A percentile compares a stretch with the other conserved stretches of the same genome.
Conservation (phyloP, 1,140 invertebrate genomes). For the Mya arenaria region DNA sequence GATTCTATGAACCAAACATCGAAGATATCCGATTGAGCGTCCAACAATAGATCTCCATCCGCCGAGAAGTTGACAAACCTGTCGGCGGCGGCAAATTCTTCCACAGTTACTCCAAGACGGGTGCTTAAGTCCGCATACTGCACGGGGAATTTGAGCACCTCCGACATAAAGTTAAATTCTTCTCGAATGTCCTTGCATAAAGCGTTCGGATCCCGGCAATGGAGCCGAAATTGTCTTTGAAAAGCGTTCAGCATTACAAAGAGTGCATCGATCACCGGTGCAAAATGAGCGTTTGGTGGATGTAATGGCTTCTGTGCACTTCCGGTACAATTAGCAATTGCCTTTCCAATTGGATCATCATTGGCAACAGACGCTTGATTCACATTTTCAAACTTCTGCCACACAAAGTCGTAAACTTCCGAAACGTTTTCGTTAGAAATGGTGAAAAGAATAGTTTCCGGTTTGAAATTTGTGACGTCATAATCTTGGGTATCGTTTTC, state of each 20-base stretch:
- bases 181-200: constrained; percentile 29
- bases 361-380: constrained; percentile 6
- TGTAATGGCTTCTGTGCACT: not conserved
- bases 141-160: constrained; percentile 41
- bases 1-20: constrained; percentile 38
- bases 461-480: not conserved
- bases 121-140: constrained; percentile 54
- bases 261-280: constrained; percentile 58
- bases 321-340: constrained; percentile 25
- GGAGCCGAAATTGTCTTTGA: constrained; percentile 28
- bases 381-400: constrained; percentile 51
- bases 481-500: constrained; percentile 54
- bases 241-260: constrained; percentile 57
- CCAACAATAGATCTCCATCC: constrained; percentile 54
- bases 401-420: constrained; percentile 54
- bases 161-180: constrained; percentile 46
- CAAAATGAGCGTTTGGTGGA: constrained; percentile 12
- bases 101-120: constrained; percentile 26
- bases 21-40: constrained; percentile 31
- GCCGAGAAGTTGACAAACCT: constrained; percentile 55
- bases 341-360: constrained; percentile 28
- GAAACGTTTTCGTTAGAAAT: constrained; percentile 36
- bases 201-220: constrained; percentile 6
- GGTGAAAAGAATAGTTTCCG: constrained; percentile 57
- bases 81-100: constrained; percentile 43